Evolutionary conservation across 2,888 invertebrate genomes (phyloP).

Genomic region (Philhelius pedissequus): DNA sequence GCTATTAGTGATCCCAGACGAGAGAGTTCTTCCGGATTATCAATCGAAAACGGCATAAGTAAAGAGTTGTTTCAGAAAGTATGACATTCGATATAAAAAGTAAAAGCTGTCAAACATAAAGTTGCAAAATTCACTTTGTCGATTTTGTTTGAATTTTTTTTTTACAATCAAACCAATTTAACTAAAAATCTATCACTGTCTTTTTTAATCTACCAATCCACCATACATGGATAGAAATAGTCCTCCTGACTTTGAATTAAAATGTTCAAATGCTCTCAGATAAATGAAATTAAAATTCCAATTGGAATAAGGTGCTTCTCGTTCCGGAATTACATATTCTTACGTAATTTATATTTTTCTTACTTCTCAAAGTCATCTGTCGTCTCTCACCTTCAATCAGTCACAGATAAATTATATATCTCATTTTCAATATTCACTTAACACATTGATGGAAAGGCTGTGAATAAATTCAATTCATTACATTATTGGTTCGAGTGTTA

Average conservation of each 20-base stretch:
- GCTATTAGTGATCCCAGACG: no score
- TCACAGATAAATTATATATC: constrained; percentile 22
- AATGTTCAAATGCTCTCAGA: background rate
- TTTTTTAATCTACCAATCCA: background rate
- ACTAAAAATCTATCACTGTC: background rate
- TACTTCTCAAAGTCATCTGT: constrained; percentile 5
- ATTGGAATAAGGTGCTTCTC: background rate
- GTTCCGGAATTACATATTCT: background rate
- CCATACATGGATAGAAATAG: background rate
- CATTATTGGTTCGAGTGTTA: background rate
- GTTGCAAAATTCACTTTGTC: background rate
- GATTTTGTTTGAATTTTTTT: no score
- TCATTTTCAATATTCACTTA: constrained; percentile 22
- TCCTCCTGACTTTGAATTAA: background rate
- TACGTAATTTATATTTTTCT: background rate
- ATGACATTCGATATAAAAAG: no score
- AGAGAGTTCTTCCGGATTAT: no score
- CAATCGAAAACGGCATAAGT: no score
- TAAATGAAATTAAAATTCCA: background rate
- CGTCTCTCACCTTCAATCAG: constrained; percentile 23
- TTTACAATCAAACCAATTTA: background rate
- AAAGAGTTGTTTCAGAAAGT: no score
- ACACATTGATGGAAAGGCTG: background rate
- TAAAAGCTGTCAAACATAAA: no score
- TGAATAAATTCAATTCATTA: constrained; percentile 4